phyloP scores from a whole-genome alignment of 64 coral and sea anemone species.

The Hydrozoanthus tunicans region DNA sequence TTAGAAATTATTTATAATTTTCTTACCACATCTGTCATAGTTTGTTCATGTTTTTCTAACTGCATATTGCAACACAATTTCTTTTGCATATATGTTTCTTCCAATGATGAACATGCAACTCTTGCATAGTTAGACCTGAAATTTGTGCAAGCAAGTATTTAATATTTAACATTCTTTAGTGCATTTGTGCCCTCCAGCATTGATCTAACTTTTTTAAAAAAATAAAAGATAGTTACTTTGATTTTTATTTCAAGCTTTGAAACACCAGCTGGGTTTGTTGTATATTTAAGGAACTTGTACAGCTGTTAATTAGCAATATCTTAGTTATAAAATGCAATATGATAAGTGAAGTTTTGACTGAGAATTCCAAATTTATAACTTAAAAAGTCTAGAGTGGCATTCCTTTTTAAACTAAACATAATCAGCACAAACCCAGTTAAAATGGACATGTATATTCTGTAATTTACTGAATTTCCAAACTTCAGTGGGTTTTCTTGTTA shows the following conservation, averaged over 20 bases:
- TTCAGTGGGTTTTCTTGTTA: too few relatives aligned
- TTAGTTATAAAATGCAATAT: not conserved
- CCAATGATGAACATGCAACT: too few relatives aligned
- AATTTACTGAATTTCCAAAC: too few relatives aligned
- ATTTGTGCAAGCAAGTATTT: too few relatives aligned
- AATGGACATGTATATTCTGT: too few relatives aligned
- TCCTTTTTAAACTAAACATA: not conserved
- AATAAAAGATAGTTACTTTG: not conserved
- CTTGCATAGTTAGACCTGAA: too few relatives aligned
- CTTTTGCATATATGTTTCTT: too few relatives aligned
- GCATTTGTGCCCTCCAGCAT: not conserved
- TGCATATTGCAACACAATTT: too few relatives aligned
- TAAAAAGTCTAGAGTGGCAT: not conserved
- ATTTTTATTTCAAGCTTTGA: not conserved
- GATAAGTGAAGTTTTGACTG: slow-evolving; percentile 1
- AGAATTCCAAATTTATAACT: not conserved
- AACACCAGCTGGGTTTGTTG: not conserved
- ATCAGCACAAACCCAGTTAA: too few relatives aligned
- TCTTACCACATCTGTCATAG: too few relatives aligned
- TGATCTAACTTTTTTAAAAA: not conserved
- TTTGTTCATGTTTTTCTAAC: too few relatives aligned
- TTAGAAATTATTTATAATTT: too few relatives aligned
- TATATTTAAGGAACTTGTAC: not conserved
- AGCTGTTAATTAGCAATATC: not conserved
- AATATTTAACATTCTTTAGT: not conserved